phyloP scores from a whole-genome alignment of 2,113 vertebrate species.

The Malurus elegans region DNA sequence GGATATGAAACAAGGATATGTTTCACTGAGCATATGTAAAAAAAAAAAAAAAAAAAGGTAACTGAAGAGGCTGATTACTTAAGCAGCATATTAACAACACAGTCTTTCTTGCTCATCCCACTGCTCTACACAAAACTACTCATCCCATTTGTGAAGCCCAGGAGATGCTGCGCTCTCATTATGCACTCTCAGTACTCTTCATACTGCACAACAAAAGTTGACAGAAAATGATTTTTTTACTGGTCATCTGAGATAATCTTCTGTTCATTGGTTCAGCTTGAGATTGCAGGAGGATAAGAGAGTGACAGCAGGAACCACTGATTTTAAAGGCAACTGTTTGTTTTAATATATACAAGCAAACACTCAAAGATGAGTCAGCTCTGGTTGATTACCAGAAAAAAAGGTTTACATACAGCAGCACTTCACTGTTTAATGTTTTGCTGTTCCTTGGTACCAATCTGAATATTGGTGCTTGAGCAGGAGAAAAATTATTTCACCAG shows the following conservation, averaged over 20 bases:
- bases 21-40: not conserved
- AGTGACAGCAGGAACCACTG: not conserved
- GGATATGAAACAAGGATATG: not conserved
- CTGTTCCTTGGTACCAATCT: not conserved
- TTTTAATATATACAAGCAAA: slow-evolving; percentile 14
- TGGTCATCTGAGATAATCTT: not conserved
- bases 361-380: not conserved
- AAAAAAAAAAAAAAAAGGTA: not conserved
- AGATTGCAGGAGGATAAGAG: not conserved
- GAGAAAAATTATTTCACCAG: not conserved
- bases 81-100: not conserved
- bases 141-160: not conserved
- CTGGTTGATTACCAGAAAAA: not conserved
- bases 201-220: not conserved
- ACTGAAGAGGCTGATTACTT: not conserved
- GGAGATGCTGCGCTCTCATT: not conserved
- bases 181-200: not conserved
- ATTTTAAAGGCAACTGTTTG: not conserved
- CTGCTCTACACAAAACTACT: not conserved
- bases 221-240: not conserved
- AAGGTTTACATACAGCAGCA: not conserved
- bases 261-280: not conserved
- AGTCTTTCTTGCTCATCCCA: not conserved
- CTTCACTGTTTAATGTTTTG: not conserved
- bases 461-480: not conserved